Conservation (phyloP, 30 jellyfish, hydroid and myxozoan genomes). For the Catostylus mosaicus region DNA sequence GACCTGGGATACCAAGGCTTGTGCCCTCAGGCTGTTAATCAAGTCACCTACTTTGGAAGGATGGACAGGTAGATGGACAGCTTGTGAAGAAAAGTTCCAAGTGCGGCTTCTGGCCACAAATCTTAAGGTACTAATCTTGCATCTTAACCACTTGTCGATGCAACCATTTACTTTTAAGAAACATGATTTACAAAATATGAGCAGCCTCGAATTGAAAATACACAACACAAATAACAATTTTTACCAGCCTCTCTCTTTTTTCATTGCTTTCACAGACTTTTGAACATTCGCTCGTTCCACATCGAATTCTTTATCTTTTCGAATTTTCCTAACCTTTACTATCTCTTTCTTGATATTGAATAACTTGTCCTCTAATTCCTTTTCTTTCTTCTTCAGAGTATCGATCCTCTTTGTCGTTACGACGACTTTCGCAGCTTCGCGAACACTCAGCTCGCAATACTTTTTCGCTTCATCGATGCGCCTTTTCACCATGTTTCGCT, state of each 20-base stretch:
- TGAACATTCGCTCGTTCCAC: constrained; percentile 57
- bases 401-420: constrained; percentile 22
- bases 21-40: no score
- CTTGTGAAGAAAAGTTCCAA: no score
- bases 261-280: constrained; percentile 62
- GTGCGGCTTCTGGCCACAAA: no score
- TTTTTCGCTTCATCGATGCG: constrained; percentile 56
- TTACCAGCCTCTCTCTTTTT: constrained; percentile 66
- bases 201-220: no score
- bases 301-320: constrained; percentile 50
- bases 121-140: no score
- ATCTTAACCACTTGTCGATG: no score
- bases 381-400: constrained; percentile 26
- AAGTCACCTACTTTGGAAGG: no score
- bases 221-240: no score
- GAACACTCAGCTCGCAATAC: constrained; percentile 48
- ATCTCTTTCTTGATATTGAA: constrained; percentile 16
- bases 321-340: constrained; percentile 5
- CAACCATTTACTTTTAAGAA: no score
- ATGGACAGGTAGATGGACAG: no score
- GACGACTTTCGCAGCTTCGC: constrained; percentile 67
- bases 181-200: no score
- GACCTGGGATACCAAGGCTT: no score
- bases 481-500: constrained; percentile 51
- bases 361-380: constrained; percentile 44